phyloP scores from a whole-genome alignment of 2,113 vertebrate species.

The Actenoides hombroni region DNA sequence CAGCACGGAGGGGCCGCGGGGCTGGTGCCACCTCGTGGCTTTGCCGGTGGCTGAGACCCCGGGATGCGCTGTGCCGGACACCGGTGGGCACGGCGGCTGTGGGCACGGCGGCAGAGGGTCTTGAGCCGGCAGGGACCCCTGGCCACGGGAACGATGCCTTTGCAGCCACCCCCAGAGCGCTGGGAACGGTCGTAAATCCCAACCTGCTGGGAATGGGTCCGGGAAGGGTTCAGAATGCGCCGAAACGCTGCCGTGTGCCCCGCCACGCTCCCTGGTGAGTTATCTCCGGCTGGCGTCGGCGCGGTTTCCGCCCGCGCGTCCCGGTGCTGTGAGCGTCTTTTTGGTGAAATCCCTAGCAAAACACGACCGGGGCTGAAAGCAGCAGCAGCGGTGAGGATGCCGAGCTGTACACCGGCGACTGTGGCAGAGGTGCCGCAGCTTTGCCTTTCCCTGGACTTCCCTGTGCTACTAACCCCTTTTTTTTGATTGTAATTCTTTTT shows the following conservation, averaged over 20 bases:
- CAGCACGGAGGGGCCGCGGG: background rate
- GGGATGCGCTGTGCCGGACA: accelerated
- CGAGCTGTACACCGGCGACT: accelerated
- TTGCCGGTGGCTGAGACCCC: accelerated
- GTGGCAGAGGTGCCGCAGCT: background rate
- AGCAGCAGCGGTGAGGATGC: background rate
- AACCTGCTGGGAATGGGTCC: accelerated
- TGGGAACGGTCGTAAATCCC: accelerated
- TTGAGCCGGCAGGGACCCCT: background rate
- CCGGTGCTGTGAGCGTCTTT: accelerated
- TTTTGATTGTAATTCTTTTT: background rate
- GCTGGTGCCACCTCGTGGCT: constrained; percentile 54
- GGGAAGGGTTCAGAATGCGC: no score
- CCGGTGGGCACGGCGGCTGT: accelerated
- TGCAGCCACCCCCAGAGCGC: background rate
- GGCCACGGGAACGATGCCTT: accelerated
- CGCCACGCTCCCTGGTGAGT: no score
- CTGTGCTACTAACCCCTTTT: background rate
- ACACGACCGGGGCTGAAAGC: background rate
- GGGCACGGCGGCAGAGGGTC: accelerated
- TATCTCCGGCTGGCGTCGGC: no score
- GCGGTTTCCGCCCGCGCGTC: no score
- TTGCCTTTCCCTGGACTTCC: background rate
- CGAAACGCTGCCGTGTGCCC: no score
- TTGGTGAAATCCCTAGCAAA: background rate